Conservation (phyloP, 2,797 vertebrate genomes). For the Chaetodon trifasciatus region DNA sequence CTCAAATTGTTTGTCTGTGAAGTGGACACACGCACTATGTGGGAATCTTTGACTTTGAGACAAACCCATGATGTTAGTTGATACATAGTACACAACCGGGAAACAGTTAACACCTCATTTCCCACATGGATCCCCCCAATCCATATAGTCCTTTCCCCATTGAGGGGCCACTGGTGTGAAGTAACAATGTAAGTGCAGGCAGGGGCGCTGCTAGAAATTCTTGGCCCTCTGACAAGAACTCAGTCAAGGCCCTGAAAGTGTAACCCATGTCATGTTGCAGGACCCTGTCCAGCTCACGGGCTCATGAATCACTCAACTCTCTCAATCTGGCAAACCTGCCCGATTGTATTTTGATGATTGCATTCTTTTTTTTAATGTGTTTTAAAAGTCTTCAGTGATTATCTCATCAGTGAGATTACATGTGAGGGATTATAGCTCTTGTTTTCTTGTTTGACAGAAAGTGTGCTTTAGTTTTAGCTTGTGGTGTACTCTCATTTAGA, state of each 20-base stretch:
- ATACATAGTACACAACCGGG: not conserved
- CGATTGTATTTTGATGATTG: constrained; percentile 29
- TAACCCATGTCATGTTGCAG: constrained; percentile 54
- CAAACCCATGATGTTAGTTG: constrained; percentile 1
- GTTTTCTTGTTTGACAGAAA: not conserved
- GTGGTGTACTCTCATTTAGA: not conserved
- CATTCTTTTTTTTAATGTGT: not conserved
- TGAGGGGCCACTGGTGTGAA: constrained; percentile 29
- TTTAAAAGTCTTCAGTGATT: not conserved
- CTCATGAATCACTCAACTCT: constrained; percentile 56
- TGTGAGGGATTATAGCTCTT: not conserved
- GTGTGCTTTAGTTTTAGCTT: not conserved
- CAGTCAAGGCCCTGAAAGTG: constrained; percentile 51
- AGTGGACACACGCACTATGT: not conserved
- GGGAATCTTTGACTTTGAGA: not conserved
- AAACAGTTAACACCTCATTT: constrained; percentile 28
- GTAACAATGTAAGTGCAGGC: constrained; percentile 37
- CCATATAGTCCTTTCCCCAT: constrained; percentile 6
- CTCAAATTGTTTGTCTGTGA: not conserved
- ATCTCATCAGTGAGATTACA: not conserved
- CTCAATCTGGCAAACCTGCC: constrained; percentile 28
- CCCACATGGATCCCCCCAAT: not conserved
- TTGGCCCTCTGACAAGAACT: constrained; percentile 62
- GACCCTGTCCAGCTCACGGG: constrained; percentile 34
- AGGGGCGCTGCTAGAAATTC: constrained; percentile 27